Evolutionary conservation across 2,113 vertebrate species (phyloP), one percentile per base, ranked within the genome.

Genomic region (Eclectus roratus): DNA sequence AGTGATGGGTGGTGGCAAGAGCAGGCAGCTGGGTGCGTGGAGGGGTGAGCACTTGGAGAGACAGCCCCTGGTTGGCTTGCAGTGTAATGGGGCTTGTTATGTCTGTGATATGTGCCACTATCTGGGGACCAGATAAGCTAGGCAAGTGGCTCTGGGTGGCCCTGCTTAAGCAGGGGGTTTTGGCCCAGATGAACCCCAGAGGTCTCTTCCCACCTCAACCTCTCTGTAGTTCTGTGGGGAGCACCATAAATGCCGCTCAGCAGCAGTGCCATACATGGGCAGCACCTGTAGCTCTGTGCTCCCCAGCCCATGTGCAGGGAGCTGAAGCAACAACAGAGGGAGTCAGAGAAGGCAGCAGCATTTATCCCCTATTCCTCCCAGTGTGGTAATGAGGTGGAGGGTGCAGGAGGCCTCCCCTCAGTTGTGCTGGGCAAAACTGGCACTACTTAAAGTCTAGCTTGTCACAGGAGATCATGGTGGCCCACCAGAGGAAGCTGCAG

Each of bases 21-120:
- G 5, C 2, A 6, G 47, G 58, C 28, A n/a, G 43, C 19, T 79
- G 65, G 15, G 33, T 47, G 61, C n/a, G 13, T 31, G 29, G 46
- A 82, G n/a, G 35, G 18, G 8, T 14, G 47, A 68, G 37, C 23
- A 27, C 29, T 47, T 29, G 39, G 44, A 44, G 39, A 37, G 43
- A 13, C 0, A 0, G 9, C 6, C 4, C 29, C 50, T 78, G 1
- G 1, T 24, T 39, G 27, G 29, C 35, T 77, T 20, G 35, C 21
- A 6, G 28, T 0, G 2, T 33, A 17, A 21, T 9, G 39, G 66
- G 11, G 37, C 17, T 46, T 25, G 11, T 46, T 21, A 8, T 7
- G 14, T 31, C 78, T 68, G 56, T 55, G 86, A 24, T 7, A 4
- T 1, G 31, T 66, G 77, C 18, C 28, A 1, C 60, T n/a, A 17